These are phyloP conservation scores for Ciconia boyciana DNA, from an alignment of 2,113 vertebrate species.

Conservation along the genomic window DNA sequence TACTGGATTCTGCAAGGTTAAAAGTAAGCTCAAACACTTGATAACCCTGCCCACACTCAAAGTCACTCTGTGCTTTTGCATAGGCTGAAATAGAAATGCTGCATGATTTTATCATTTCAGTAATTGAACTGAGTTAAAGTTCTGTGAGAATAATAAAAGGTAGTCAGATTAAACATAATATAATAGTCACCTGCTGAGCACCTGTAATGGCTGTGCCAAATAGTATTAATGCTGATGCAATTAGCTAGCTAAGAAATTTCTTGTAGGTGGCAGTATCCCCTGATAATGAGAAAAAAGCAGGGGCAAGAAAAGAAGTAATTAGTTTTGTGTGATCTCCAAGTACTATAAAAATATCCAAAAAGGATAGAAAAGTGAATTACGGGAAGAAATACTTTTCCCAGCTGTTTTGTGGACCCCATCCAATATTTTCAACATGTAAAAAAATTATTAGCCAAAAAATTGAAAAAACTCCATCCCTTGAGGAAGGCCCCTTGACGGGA, in stretches of 20 bases:
- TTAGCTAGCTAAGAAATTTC: neutral
- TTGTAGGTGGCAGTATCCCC: neutral
- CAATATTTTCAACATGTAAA: neutral
- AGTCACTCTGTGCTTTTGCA: neutral
- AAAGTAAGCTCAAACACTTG: neutral
- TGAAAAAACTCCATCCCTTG: neutral
- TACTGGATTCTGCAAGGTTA: neutral
- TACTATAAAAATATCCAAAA: neutral
- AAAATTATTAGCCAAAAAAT: neutral
- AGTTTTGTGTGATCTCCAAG: neutral
- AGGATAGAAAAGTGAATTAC: neutral
- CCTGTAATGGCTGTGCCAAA: neutral
- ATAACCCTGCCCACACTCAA: neutral
- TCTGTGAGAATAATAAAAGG: neutral
- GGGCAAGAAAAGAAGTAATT: neutral
- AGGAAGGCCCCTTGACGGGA: neutral
- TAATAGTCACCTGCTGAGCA: neutral
- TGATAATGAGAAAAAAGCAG: neutral
- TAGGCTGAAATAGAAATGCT: neutral
- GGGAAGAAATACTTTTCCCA: neutral
- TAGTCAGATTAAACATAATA: neutral
- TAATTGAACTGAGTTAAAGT: neutral
- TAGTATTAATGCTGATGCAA: neutral
- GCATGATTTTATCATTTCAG: neutral
- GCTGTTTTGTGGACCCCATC: neutral